Evolutionary conservation across 1,140 invertebrate species (phyloP), one percentile per base, ranked within the genome.

Genomic region (Bursaphelenchus mucronatus): DNA sequence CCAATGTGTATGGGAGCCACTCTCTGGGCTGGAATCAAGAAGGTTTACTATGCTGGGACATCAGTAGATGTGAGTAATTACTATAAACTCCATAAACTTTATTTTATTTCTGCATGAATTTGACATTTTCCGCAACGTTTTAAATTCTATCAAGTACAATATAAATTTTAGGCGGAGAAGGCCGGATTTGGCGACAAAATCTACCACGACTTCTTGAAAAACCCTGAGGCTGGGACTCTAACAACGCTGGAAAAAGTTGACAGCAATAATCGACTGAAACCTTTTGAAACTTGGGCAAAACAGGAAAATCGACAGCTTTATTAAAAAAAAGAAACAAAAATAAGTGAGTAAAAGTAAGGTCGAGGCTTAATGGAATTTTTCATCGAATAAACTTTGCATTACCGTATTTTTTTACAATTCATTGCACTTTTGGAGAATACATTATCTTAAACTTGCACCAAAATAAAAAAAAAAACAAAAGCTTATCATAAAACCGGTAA

Each of bases 1-100:
- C 75, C 78, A 52, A 80, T 80, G 78, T 79, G 78, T 61, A 74
- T 81, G 79, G 78, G 68, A 17, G 78, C 78, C 10, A 57, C 58
- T 63, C 66, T 79, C 10, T 79, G 76, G 76, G 73, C 78, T 11
- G 68, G 73, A 46, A 54, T 79, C 10, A 67, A 76, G 51, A 73
- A 69, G 5, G 74, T 80, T 41, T 78, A 78, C 50, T 79, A 78
- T 56, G 76, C 73, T 13, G 76, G 78, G 7, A 78, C 75, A 17
- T 64, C 76, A 17, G 52, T 71, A 39, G 69, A 76, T 52, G 73
- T 74, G 49, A 30, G 63, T 49, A 30, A 5, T 30, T 30, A n/a
- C 4, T n/a, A 61, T 13, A n/a, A 52, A 30, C 17, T 11, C 8
- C 41, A 30, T n/a, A 65, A 47, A 2, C 30, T 19, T 21, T 68